Evolutionary conservation across 2,888 invertebrate genomes (phyloP).

Genomic region (Nineta flava): DNA sequence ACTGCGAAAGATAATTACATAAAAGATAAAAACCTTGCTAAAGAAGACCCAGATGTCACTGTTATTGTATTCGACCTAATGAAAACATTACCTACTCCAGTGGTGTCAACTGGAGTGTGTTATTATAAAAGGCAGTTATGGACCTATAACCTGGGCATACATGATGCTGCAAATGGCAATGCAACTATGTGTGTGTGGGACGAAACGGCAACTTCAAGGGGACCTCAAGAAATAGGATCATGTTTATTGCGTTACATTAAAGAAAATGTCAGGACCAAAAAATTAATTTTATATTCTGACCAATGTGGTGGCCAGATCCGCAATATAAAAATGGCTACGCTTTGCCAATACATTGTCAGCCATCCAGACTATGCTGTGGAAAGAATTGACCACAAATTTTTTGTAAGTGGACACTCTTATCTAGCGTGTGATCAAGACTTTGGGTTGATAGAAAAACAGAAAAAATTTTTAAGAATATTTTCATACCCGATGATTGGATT

Average conservation of each 20-base stretch:
- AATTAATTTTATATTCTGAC: conserved; percentile 13
- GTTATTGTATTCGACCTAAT: conserved; percentile 13
- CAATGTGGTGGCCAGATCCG: conserved; percentile 16
- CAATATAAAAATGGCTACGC: conserved; percentile 16
- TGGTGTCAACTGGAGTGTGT: conserved; percentile 14
- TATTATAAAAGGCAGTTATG: conserved; percentile 16
- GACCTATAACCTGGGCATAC: conserved; percentile 13
- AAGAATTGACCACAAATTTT: conserved; percentile 15
- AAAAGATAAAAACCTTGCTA: neutral
- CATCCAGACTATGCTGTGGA: conserved; percentile 11
- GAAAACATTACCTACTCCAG: conserved; percentile 13
- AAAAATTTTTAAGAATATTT: conserved; percentile 15
- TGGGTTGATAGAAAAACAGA: conserved; percentile 13
- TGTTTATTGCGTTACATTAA: conserved; percentile 15
- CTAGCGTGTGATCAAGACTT: conserved; percentile 14
- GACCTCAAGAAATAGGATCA: conserved; percentile 18
- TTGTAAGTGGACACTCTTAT: conserved; percentile 16
- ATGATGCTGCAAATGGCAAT: conserved; percentile 8
- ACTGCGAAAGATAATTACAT: conserved; percentile 1
- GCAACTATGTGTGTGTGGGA: conserved; percentile 14
- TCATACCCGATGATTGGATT: conserved; percentile 12
- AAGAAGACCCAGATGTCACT: conserved; percentile 2
- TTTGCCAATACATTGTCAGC: conserved; percentile 13
- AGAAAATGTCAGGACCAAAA: conserved; percentile 11
- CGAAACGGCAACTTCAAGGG: conserved; percentile 16